These are phyloP conservation scores for Drosophila sulfurigaster DNA, from an alignment of 1,140 invertebrate genomes.

Conservation along the genomic window DNA sequence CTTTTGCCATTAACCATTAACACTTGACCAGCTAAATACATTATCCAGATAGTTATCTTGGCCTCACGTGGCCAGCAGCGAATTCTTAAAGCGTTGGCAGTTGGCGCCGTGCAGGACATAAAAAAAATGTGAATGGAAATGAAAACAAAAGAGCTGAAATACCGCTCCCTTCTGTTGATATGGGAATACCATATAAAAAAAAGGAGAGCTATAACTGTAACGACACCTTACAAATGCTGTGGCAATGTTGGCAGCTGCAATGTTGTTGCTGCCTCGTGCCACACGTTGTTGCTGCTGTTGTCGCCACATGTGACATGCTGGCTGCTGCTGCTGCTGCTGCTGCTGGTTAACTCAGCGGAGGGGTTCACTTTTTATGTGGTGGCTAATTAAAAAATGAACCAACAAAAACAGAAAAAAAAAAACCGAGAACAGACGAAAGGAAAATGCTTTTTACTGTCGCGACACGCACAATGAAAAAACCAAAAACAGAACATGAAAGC, in stretches of 20 bases:
- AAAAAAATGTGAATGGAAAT: conserved; percentile 44
- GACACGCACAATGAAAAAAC: conserved; percentile 29
- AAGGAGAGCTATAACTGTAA: conserved; percentile 5
- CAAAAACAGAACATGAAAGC: conserved; percentile 14
- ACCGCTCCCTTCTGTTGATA: conserved; percentile 21
- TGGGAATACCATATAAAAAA: conserved; percentile 17
- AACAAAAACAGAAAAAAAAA: conserved; percentile 20
- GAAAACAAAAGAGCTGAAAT: conserved; percentile 12
- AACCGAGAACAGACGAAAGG: conserved; percentile 1
- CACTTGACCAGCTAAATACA: conserved; percentile 46
- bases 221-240: conserved; percentile 70
- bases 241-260: conserved; percentile 35
- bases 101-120: conserved; percentile 72
- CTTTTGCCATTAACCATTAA: conserved; percentile 35
- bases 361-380: conserved; percentile 69
- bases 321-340: conserved; percentile 41
- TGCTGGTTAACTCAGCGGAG: conserved; percentile 17
- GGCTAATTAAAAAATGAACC: conserved; percentile 76
- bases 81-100: conserved; percentile 69
- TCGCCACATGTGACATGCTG: conserved; percentile 69
- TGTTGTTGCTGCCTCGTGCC: conserved; percentile 61
- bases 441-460: conserved; percentile 52
- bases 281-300: conserved; percentile 18
- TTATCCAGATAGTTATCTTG: conserved; percentile 39
- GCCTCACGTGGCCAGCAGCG: conserved; percentile 41